A percentile compares a stretch with the other conserved stretches of the same genome.
Conservation (phyloP, 2,797 vertebrate genomes). For the Mormyrops boulengeri region DNA sequence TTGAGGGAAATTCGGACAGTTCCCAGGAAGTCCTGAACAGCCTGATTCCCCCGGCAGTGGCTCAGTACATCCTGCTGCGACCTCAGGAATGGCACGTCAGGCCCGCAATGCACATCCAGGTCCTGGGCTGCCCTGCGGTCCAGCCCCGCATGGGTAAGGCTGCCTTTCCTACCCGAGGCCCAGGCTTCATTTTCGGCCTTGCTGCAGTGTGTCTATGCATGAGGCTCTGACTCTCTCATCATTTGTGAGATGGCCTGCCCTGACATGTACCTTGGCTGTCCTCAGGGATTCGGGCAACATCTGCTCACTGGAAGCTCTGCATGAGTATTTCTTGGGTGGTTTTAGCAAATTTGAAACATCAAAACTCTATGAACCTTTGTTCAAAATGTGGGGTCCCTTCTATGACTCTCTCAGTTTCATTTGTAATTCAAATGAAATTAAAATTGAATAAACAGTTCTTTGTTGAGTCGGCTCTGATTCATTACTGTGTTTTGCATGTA, state of each 20-base stretch:
- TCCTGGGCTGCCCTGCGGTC: constrained; percentile 62
- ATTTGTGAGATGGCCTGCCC: not conserved
- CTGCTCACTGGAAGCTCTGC: not conserved
- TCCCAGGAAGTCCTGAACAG: constrained; percentile 61
- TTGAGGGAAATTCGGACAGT: constrained; percentile 63
- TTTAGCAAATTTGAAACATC: not conserved
- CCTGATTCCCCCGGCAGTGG: constrained; percentile 63
- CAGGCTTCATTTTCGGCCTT: not conserved
- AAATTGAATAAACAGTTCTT: not conserved
- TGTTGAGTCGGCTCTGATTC: not conserved
- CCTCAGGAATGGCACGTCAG: constrained; percentile 59
- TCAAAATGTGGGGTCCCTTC: not conserved
- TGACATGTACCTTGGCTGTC: not conserved
- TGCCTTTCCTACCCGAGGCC: not conserved
- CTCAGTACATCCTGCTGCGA: constrained; percentile 65
- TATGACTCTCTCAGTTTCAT: not conserved
- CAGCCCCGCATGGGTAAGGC: constrained; percentile 14
- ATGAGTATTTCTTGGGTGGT: not conserved
- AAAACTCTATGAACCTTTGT: not conserved
- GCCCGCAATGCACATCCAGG: constrained; percentile 56
- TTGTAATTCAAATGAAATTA: not conserved
- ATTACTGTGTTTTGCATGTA: not conserved
- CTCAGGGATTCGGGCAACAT: not conserved
- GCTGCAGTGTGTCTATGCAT: not conserved
- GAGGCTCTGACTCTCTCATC: not conserved